Base-by-base conservation (phyloP, 2,113 vertebrate genomes). In the Esox niger region DNA sequence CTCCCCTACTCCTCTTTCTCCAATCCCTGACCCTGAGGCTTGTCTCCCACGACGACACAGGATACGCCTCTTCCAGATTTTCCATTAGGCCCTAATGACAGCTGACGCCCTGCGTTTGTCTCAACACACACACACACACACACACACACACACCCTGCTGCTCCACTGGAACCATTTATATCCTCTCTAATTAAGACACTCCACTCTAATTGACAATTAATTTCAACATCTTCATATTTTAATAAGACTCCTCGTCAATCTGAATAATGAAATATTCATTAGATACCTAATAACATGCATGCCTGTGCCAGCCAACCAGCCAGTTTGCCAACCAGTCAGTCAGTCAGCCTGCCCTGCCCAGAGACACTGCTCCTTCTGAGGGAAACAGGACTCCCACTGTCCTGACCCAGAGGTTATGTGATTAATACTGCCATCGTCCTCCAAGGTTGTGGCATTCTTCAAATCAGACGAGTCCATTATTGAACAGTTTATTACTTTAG, bases 191-290 rank as follows among this genome's bases (percentile, higher is more conserved):
- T 93, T 90, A 92, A 92, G 91, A 93, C 88, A 91, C 91, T 90
- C 88, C 84, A 82, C 79, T 84, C 88, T 91, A 93, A 93, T 92
- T 93, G 91, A 91, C 91, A 92, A 93, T 92, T 93, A 91, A 92
- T 92, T 93, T 91, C 88, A 90, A 91, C 90, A 91, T 93, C 91
- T 92, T 93, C 89, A 90, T 92, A 91, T 91, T 93, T 91, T 93
- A 91, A 92, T 93, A 92, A 90, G 91, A 83, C 85, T 88, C 80
- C 88, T 90, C 86, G 85, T 92, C 89, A 93, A 90, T 91, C 89
- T 89, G 85, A 81, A 89, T 83, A 85, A 92, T 93, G 87, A 93
- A 93, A 92, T 93, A 91, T 93, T 93, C 91, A 92, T 92, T 90
- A 90, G 83, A 89, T 84, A 84, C 69, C 83, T 87, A 88, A 90